A percentile compares a stretch with the other conserved stretches of the same genome.
phyloP scores from a whole-genome alignment of 2,888 invertebrate genomes.

The Scrobipalpa costella region DNA sequence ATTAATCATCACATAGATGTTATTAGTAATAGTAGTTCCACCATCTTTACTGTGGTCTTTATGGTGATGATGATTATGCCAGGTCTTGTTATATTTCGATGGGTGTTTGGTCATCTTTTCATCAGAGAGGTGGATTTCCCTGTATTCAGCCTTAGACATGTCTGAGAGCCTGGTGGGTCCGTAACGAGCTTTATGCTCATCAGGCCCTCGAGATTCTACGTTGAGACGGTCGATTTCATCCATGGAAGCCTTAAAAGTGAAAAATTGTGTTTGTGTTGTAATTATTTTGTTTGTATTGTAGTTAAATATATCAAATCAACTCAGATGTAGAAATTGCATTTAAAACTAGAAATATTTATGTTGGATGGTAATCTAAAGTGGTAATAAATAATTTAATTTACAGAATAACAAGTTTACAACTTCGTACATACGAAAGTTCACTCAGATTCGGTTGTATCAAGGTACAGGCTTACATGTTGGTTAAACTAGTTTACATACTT shows the following conservation, averaged over 20 bases:
- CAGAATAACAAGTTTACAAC: not conserved
- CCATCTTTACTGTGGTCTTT: conserved; percentile 27
- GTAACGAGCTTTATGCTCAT: conserved; percentile 71
- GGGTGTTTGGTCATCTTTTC: conserved; percentile 52
- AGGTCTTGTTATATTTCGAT: conserved; percentile 50
- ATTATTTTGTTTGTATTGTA: too few species aligned
- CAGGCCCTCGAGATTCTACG: conserved; percentile 58
- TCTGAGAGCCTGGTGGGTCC: conserved; percentile 84
- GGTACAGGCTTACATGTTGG: not conserved
- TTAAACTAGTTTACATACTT: conserved; percentile 39
- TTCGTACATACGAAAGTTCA: not conserved
- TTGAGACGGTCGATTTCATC: conserved; percentile 74
- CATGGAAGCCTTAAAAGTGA: conserved; percentile 66
- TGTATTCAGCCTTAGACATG: conserved; percentile 82
- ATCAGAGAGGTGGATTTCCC: conserved; percentile 69
- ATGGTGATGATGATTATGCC: conserved; percentile 39
- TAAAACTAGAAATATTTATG: too few species aligned
- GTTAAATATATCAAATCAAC: not conserved
- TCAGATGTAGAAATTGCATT: too few species aligned
- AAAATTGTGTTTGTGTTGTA: conserved; percentile 2
- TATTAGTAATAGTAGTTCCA: conserved; percentile 29
- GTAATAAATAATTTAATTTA: not conserved
- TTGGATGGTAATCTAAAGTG: too few species aligned
- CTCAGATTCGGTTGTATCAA: not conserved
- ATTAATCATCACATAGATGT: conserved; percentile 47